A percentile compares a stretch with the other conserved stretches of the same genome.
Conservation (phyloP, 2,888 invertebrate genomes). For the Girardia tigrina region DNA sequence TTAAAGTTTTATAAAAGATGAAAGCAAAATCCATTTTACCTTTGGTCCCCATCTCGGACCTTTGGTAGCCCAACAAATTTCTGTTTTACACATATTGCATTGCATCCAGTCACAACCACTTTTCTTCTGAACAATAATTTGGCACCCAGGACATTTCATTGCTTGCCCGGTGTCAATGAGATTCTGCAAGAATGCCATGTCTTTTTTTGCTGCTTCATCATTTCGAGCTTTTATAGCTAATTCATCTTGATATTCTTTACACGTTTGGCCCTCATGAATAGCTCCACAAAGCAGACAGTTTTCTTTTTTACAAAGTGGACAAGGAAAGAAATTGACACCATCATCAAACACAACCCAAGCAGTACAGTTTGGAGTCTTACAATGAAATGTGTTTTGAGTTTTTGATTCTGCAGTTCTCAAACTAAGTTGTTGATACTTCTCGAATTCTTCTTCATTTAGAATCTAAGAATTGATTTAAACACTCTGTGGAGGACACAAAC, state of each 20-base stretch:
- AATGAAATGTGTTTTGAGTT: slow-evolving; percentile 68
- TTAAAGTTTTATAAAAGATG: too few relatives aligned
- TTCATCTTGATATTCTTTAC: slow-evolving; percentile 65
- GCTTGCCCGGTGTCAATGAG: slow-evolving; percentile 72
- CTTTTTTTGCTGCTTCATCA: slow-evolving; percentile 56
- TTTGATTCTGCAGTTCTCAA: slow-evolving; percentile 68
- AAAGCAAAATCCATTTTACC: too few relatives aligned
- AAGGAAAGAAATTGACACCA: slow-evolving; percentile 67
- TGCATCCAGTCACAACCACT: slow-evolving; percentile 84
- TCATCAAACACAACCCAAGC: slow-evolving; percentile 81
- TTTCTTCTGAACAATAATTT: slow-evolving; percentile 70
- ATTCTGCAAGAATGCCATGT: slow-evolving; percentile 50
- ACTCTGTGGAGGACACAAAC: not conserved
- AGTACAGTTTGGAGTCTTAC: slow-evolving; percentile 71
- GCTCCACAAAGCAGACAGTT: slow-evolving; percentile 78
- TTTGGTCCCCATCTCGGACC: slow-evolving; percentile 59
- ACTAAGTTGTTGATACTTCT: slow-evolving; percentile 55
- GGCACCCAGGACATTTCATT: slow-evolving; percentile 71
- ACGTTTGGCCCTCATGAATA: slow-evolving; percentile 63
- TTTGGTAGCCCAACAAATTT: slow-evolving; percentile 82
- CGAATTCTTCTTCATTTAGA: slow-evolving; percentile 3
- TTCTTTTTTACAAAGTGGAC: slow-evolving; percentile 64
- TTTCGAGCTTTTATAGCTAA: slow-evolving; percentile 56
- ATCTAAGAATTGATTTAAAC: not conserved
- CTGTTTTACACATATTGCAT: slow-evolving; percentile 78